A percentile compares a stretch with the other conserved stretches of the same genome.
phyloP scores from a whole-genome alignment of 1,140 invertebrate genomes.

The Sitodiplosis mosellana region DNA sequence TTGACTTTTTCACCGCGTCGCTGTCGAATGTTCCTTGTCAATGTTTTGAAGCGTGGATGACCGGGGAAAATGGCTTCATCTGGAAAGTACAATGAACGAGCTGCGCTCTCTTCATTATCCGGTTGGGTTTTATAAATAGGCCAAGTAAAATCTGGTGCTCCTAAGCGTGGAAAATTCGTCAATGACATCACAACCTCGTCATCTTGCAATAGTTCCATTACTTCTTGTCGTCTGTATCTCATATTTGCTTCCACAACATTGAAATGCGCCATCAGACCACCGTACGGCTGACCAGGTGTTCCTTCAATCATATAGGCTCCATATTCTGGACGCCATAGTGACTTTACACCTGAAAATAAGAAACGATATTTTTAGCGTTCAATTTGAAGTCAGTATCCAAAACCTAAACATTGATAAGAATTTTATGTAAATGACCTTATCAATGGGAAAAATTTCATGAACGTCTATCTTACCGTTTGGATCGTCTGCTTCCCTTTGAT shows the following conservation, averaged over 20 bases:
- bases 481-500: conserved; percentile 64
- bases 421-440: not conserved
- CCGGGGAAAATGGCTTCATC: conserved; percentile 84
- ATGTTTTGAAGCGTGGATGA: conserved; percentile 89
- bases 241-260: conserved; percentile 98
- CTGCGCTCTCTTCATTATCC: conserved; percentile 41
- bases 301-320: conserved; percentile 98
- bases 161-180: conserved; percentile 84
- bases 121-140: conserved; percentile 55
- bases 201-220: conserved; percentile 48
- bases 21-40: conserved; percentile 82
- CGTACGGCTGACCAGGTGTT: conserved; percentile 93
- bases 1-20: conserved; percentile 86
- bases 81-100: conserved; percentile 84
- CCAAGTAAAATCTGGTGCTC: conserved; percentile 74
- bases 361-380: no score
- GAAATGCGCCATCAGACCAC: conserved; percentile 84
- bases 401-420: not conserved
- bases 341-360: conserved; percentile 55
- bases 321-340: conserved; percentile 94
- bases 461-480: conserved; percentile 42
- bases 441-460: not conserved
- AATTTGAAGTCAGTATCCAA: no score
- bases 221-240: conserved; percentile 75
- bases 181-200: conserved; percentile 79